Evolutionary conservation across 2,888 invertebrate species (phyloP), one percentile per base, ranked within the genome.

Genomic region (Subacronicta megacephala): DNA sequence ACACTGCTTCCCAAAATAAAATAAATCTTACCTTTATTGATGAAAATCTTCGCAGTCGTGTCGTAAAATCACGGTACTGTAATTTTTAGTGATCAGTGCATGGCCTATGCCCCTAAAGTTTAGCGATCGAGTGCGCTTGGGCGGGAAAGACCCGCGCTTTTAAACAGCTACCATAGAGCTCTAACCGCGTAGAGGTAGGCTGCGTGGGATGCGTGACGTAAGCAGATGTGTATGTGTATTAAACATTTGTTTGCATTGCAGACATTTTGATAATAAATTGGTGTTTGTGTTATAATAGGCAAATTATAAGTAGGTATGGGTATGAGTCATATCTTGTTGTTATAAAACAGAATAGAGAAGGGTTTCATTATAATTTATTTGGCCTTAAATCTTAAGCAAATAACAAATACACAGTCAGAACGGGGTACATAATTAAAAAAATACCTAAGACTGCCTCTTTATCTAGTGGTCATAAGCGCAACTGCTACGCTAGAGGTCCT

Each of bases 141-240:
- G 87, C 89, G 90, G 86, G 78, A 83, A 79, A 78, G 53, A 72
- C 83, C 67, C 81, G 80, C 62, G 89, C 93, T 93, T 93, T 88
- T 93, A 92, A 92, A 86, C 85, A 61, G 65, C 62, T 37, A 56
- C 79, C 88, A 82, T 75, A 90, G 92, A 90, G 61, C 74, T 82
- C 59, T 26, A 80, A 70, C 18, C 36, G 40, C 18, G 41, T 63
- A 81, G 80, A 84, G 42, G 53, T 50, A 67, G 41, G 29, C 13
- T 75, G 83, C 83, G 87, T 89, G 86, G 89, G 86, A 62, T 67
- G 74, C 35, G 56, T 85, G 84, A 85, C 83, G 83, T 82, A 68
- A 66, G 18, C 42, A 40, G 26, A 18, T 55, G 15, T 40, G 42
- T 58, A 18, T 55, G 15, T 40, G 42, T 58, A 63, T 51, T 41